Evolutionary conservation across 1,140 invertebrate genomes (phyloP), one percentile per base, ranked within the genome.

Genomic region (Coboldia fuscipes): DNA sequence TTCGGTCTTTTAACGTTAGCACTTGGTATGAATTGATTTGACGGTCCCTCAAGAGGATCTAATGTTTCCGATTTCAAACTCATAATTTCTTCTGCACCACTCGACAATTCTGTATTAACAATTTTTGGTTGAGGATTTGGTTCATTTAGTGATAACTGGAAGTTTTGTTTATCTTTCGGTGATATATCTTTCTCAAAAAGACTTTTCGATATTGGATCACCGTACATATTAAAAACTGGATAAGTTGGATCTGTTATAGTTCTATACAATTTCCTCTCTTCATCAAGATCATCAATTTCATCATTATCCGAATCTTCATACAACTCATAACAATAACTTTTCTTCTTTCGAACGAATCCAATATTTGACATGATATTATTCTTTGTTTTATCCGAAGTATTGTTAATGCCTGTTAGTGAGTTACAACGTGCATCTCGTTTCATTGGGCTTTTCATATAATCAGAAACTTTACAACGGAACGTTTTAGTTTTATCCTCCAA

Each of bases 221-320:
- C 76, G 36, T 83, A 69, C 24, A 59, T 60, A 42, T 71, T 66
- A 43, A 82, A 79, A 9, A 79, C 64, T 16, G 78, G 79, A 59
- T 72, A 76, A 31, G 57, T 62, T 14, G 79, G 78, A 59, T 84
- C 79, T 19, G 70, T 66, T 33, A 84, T 79, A 1, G 77, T 78
- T 35, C 70, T 66, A 12, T 60, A 72, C 30, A 48, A 48, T 30
- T 48, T 50, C 8, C 45, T 49, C 34, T 58, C 56, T 4, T 50
- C 41, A 32, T 48, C 41, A 32, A 47, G 46, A 20, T 51, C 48
- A 39, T 61, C 55, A 6, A 57, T 52, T 6, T 53, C 49, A 3
- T 44, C 43, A 3, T 54, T 42, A 39, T 30, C 59, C 57, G 7
- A 54, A 45, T 36, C 51, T 50, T 14, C 57, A 14, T 33, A 52